Conservation (phyloP, 2,797 vertebrate genomes). For the Coranthus polyacanthus region DNA sequence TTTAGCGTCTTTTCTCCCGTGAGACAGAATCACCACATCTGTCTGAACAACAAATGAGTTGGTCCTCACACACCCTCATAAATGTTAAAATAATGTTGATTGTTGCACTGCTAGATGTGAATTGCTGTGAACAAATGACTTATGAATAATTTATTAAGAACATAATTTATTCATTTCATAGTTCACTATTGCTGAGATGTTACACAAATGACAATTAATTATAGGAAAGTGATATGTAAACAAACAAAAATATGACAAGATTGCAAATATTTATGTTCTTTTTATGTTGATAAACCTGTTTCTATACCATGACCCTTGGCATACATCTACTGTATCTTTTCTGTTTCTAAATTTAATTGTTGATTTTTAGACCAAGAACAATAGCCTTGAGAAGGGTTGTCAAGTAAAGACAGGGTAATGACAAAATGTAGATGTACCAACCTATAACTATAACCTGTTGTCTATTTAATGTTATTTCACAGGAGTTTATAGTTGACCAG, state of each 20-base stretch:
- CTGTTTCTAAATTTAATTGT: too few relatives aligned
- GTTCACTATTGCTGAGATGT: constrained; percentile 22
- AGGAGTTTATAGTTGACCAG: too few relatives aligned
- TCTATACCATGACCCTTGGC: too few relatives aligned
- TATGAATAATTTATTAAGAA: constrained; percentile 49
- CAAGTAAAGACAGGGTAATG: background rate
- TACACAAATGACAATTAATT: constrained; percentile 19
- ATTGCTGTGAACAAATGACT: constrained; percentile 57
- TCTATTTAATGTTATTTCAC: too few relatives aligned
- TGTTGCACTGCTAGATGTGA: constrained; percentile 36
- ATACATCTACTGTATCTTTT: too few relatives aligned
- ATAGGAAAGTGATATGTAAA: background rate
- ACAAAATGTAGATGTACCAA: background rate
- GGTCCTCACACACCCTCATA: constrained; percentile 26
- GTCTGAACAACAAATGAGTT: constrained; percentile 13
- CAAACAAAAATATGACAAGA: background rate
- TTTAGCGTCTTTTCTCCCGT: background rate
- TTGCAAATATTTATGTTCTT: background rate
- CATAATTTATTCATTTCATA: constrained; percentile 47
- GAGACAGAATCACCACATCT: constrained; percentile 18
- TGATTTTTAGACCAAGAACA: too few relatives aligned
- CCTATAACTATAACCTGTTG: background rate
- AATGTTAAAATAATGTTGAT: constrained; percentile 51
- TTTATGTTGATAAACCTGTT: background rate
- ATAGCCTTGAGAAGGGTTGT: too few relatives aligned